Base-by-base conservation (phyloP, 2,797 vertebrate genomes). In the Ciconia nigra region DNA sequence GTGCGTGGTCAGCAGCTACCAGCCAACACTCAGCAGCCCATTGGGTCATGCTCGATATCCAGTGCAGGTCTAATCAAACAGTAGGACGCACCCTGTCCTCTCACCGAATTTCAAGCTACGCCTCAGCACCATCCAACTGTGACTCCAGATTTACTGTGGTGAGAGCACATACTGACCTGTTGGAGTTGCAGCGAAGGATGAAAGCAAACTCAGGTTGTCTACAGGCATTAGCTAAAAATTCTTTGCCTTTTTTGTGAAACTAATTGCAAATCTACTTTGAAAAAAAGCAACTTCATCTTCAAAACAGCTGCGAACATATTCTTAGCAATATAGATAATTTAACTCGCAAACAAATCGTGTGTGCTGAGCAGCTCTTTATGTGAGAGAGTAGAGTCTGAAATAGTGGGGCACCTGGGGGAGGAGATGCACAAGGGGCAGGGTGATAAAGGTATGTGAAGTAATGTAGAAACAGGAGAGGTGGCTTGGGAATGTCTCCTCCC, bases 121-220 rank as follows among this genome's bases (percentile, higher is more conserved):
- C 29, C 28, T 65, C 58, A 71, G 57, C 11, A 66, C 20, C 0
- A 0, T 29, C 35, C 35, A 2, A 0, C 58, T 67, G 29, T 57
- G 49, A 41, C 51, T 82, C 70, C 47, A 66, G 35, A 39, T 89
- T 70, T 78, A 74, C 28, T 47, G 22, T 76, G 80, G 6, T 29
- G 37, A 31, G 11, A 25, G 74, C 57, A 62, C 41, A 39, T 46
- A 31, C 46, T 74, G 71, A 71, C 24, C 57, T 65, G 17, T 11
- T 71, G 22, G 52, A 59, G 12, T 61, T 69, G 55, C 39, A 33
- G 24, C 5, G 20, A 89, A 66, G 67, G 59, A 42, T 52, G 26
- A 83, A 52, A 77, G 52, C 33, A 83, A 92, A 61, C 44, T 59
- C 71, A 51, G 18, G 41, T 28, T 61, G 24, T 15, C 35, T 31